Conservation (phyloP, 2,797 vertebrate genomes). For the Ctenopoma kingsleyae region DNA sequence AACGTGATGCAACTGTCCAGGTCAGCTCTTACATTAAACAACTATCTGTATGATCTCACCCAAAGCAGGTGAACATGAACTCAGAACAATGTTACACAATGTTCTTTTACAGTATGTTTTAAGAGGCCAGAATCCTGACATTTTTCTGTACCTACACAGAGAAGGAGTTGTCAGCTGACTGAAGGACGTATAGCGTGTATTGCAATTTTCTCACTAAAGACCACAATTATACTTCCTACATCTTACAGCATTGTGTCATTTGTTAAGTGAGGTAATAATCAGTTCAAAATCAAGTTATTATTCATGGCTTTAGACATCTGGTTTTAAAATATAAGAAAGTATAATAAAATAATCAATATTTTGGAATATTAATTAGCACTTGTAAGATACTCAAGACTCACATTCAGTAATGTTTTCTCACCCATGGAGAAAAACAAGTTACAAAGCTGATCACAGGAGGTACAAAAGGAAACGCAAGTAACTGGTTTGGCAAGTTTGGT, state of each 20-base stretch:
- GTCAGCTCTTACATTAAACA: neutral
- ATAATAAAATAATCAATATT: neutral
- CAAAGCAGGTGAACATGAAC: neutral
- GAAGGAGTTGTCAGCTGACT: neutral
- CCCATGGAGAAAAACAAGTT: neutral
- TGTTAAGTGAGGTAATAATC: neutral
- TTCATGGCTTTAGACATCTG: neutral
- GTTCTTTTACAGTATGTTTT: neutral
- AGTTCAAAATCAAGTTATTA: neutral
- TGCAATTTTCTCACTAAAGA: neutral
- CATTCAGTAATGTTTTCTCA: neutral
- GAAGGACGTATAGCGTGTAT: neutral
- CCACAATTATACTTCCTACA: neutral
- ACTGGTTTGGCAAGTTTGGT: conserved; percentile 35
- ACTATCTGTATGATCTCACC: conserved; percentile 9
- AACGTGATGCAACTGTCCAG: neutral
- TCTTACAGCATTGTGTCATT: neutral
- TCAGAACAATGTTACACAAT: neutral
- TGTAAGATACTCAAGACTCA: neutral
- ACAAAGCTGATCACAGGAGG: neutral
- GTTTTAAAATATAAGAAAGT: neutral
- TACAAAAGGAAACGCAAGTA: neutral
- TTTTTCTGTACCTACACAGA: neutral
- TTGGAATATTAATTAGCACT: neutral
- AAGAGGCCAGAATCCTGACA: neutral